Base-by-base conservation (phyloP, 2,888 invertebrate genomes). In the Netelia melanura region DNA sequence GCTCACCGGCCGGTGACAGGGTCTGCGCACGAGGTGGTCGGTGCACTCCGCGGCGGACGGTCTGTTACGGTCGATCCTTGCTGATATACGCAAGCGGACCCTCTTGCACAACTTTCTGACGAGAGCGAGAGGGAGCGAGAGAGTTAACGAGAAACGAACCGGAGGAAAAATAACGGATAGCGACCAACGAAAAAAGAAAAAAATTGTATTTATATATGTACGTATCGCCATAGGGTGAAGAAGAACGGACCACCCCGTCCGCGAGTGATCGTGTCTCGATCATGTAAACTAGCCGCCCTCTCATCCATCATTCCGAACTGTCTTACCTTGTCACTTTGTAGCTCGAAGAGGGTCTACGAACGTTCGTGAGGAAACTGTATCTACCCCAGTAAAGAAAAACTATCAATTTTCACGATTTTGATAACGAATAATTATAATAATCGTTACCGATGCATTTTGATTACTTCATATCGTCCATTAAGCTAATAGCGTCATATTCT, bases 211-310 rank as follows among this genome's bases (percentile, higher is more conserved):
- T 58, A 43, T 54, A 71, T 71, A 76, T 17, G 70, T 56, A 21
- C 9, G 17, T 56, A 56, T 56, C 8, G 56, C 56, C 17, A 56
- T 9, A 2, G n/a, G 21, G 17, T 9, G 56, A 56, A 52, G 88
- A 90, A 83, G 87, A 84, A 88, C 88, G 88, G 93, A 93, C 93
- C 93, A 93, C 93, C 93, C 93, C 92, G 93, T 91, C 89, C 89
- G 90, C 89, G 87, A 87, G 90, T 89, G 92, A 92, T 93, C 93
- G 91, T 92, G 92, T 92, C 91, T 84, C 91, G 92, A 92, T 92
- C 92, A 92, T 92, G 91, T 93, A 93, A 93, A 93, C 92, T 93
- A 92, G 91, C 93, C 93, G 93, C 93, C 92, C 91, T 89, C 92
- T 93, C 93, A 93, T 93, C 93, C 92, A 93, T 93, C 93, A 93